Evolutionary conservation across 2,888 invertebrate species (phyloP), one percentile per base, ranked within the genome.

Genomic region (Plusia festucae): DNA sequence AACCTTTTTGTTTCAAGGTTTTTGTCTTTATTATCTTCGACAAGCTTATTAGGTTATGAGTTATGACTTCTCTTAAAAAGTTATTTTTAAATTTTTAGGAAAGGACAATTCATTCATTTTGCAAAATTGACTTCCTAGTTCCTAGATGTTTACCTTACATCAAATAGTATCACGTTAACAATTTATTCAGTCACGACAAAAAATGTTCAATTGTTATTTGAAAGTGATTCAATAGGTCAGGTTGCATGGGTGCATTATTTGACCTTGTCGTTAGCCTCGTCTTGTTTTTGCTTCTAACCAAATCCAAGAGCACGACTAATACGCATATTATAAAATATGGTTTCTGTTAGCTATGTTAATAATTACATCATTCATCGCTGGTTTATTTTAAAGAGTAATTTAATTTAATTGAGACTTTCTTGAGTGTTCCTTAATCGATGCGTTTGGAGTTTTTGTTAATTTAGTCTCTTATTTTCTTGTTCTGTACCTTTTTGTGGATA

Each of bases 181-280:
- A 53, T 34, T 8, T 9, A 27, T 16, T 53, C 7, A 22, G 27
- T 44, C 46, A 54, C 57, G 65, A 62, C 46, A 54, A 61, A 20
- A 53, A 30, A 32, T 11, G 9, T 68, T 55, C 54, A 61, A 61
- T 52, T 58, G 59, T 64, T 68, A 74, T 72, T 78, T 68, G 68
- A 77, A 76, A 76, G 70, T 75, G 60, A 73, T 72, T 72, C 58
- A 71, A 70, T 76, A 68, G 74, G 65, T 74, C 68, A 59, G 73
- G 77, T 78, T 77, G 70, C 78, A 79, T 82, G 82, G 82, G 80
- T 85, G 86, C 86, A 86, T 72, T 77, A 78, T 77, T 77, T 80
- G 74, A 73, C 71, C 73, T 84, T 86, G 81, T 82, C 82, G 87
- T 82, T 65, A 87, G 86, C 90, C 91, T 90, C 88, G 90, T 70